Base-by-base conservation (phyloP, 92 coral and sea anemone genomes). In the Siderastrea radians region DNA sequence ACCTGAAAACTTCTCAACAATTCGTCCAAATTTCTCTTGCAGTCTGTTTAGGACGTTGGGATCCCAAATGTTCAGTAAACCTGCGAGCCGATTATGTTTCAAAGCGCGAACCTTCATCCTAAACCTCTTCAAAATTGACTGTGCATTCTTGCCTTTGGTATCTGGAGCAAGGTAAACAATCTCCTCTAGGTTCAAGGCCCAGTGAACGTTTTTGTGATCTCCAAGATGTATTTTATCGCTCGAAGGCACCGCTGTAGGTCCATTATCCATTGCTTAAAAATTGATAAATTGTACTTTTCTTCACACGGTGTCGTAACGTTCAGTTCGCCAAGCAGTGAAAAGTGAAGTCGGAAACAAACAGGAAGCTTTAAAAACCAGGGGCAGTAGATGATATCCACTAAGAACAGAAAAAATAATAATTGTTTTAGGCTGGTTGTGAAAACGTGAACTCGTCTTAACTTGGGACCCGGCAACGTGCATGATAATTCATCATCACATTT, bases 131-230 rank as follows among this genome's bases (percentile, higher is more conserved):
- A 80, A 1, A 52, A 66, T 6, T n/a, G 84, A 51, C 2, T 51
- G 51, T 0, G 14, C n/a, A 67, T 38, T 13, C 64, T 80, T 80
- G 62, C 43, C 13, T 6, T 80, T 52, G 14, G 84, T 16, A 3
- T 67, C 64, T 80, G 75, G 84, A 13, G 74, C 26, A 52, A 87
- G 87, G n/a, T 87, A 91, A 1, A 84, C 53, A 61, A 91, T 91
- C 58, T 91, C 92, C 46, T 87, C 94, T 9, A 87, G 76, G 60
- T 91, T 60, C 44, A 83, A 79, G 16, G 94, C 94, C 94, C 94
- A 91, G 72, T 83, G 81, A 6, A 91, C 94, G 49, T 13, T 80
- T 53, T 80, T 80, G 2, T 26, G 62, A 15, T 19, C 63, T n/a
- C 58, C 53, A 38, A 68, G 84, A 6, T 53, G 62, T 11, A 26